Percentiles rank a stretch among this genome's conserved stretches.
Conservation (phyloP, 1,140 invertebrate species). For the Calephelis nemesis region DNA sequence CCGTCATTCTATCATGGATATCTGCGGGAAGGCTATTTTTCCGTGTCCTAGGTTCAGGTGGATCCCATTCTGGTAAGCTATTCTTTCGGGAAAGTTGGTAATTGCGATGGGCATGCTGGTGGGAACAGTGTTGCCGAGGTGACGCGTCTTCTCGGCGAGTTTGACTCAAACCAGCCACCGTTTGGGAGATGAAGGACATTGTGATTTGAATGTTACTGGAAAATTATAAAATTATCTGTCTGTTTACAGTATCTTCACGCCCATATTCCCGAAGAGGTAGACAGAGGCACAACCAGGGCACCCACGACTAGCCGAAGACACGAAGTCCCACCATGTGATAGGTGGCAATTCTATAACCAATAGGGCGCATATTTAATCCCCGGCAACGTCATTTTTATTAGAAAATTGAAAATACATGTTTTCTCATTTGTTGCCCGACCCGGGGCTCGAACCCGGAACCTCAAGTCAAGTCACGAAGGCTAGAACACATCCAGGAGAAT, state of each 20-base stretch:
- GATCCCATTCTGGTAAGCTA: slow-evolving; percentile 71
- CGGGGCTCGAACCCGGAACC: too few relatives aligned
- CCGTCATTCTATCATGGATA: slow-evolving; percentile 54
- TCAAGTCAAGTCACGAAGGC: too few relatives aligned
- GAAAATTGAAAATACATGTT: too few relatives aligned
- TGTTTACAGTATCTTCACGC: background rate
- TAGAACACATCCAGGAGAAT: too few relatives aligned
- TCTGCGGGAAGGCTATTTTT: slow-evolving; percentile 74
- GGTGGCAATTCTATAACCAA: too few relatives aligned
- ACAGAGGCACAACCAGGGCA: too few relatives aligned
- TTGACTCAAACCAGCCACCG: slow-evolving; percentile 65
- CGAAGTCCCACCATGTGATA: too few relatives aligned
- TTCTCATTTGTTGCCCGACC: too few relatives aligned
- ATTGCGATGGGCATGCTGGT: slow-evolving; percentile 62
- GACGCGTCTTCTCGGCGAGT: slow-evolving; percentile 54
- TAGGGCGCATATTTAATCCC: too few relatives aligned
- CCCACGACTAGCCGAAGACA: too few relatives aligned
- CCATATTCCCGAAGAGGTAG: too few relatives aligned
- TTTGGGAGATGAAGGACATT: slow-evolving; percentile 74
- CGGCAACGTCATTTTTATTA: too few relatives aligned
- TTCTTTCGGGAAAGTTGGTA: slow-evolving; percentile 64
- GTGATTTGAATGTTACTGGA: slow-evolving; percentile 22
- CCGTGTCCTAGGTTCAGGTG: slow-evolving; percentile 61
- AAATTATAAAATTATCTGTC: slow-evolving; percentile 15
- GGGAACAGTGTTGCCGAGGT: slow-evolving; percentile 67